These are phyloP conservation scores for Drosophila lacteicornis DNA, from an alignment of 1,140 invertebrate genomes.

Conservation along the genomic window DNA sequence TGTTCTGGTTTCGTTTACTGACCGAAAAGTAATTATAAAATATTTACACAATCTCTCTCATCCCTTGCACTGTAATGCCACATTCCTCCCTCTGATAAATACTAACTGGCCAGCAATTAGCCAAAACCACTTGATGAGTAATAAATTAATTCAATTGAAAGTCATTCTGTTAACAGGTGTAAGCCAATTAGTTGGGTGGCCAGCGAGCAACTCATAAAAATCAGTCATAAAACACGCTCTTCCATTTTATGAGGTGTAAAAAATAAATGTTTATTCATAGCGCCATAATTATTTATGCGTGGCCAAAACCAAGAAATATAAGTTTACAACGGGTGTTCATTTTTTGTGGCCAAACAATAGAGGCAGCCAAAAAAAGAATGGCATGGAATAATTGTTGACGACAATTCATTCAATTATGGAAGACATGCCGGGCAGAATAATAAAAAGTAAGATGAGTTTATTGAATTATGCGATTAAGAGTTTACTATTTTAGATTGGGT, in stretches of 20 bases:
- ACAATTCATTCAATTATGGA: constrained; percentile 2
- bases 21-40: neutral
- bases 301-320: neutral
- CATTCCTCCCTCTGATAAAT: constrained; percentile 7
- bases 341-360: constrained; percentile 15
- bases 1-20: neutral
- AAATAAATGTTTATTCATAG: constrained; percentile 34
- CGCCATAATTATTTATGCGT: constrained; percentile 4
- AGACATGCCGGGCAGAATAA: constrained; percentile 6
- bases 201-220: constrained; percentile 15
- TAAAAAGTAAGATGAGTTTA: neutral
- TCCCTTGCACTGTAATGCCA: neutral
- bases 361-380: neutral
- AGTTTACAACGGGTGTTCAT: neutral
- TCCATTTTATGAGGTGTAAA: constrained; percentile 32
- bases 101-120: constrained; percentile 11
- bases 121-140: constrained; percentile 36
- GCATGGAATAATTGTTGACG: constrained; percentile 7
- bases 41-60: constrained; percentile 11
- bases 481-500: neutral
- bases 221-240: constrained; percentile 5
- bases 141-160: constrained; percentile 37
- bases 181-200: constrained; percentile 19
- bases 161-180: constrained; percentile 35
- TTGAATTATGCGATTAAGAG: neutral